These are phyloP conservation scores for Hiodon tergisus DNA, from an alignment of 2,113 vertebrate species.

Conservation along the genomic window DNA sequence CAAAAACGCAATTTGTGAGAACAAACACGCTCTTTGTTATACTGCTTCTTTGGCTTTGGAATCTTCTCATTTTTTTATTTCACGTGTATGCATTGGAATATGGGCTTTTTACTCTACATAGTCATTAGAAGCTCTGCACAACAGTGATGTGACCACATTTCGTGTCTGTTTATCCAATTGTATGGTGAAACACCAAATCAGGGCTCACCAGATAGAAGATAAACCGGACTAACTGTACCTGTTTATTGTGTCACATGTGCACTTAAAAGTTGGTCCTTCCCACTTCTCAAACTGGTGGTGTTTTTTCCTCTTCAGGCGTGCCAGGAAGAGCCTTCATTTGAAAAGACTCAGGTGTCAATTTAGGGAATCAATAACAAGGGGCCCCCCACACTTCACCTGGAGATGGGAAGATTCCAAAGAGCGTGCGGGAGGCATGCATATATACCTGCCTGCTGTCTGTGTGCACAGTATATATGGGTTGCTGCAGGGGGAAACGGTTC, in stretches of 20 bases:
- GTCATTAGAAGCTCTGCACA: background rate
- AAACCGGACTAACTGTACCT: too few species aligned
- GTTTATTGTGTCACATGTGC: too few species aligned
- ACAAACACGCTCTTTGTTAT: conserved; percentile 64
- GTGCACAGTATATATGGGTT: conserved; percentile 19
- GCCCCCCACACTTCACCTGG: background rate
- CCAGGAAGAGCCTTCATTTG: too few species aligned
- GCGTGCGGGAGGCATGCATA: background rate
- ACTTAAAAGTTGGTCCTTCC: too few species aligned
- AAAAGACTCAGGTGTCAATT: background rate
- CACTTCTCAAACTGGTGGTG: too few species aligned
- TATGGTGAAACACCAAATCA: too few species aligned
- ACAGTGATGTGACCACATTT: too few species aligned
- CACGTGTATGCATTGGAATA: background rate
- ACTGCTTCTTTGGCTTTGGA: conserved; percentile 53
- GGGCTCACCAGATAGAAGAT: too few species aligned
- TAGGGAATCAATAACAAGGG: background rate
- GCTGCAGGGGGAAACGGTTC: conserved; percentile 24
- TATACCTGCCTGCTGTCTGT: background rate
- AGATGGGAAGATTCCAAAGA: background rate
- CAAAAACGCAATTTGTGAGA: conserved; percentile 53
- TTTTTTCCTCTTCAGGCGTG: too few species aligned
- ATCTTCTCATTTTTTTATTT: conserved; percentile 33
- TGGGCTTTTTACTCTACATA: background rate
- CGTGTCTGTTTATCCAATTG: too few species aligned